Conservation (phyloP, 2,888 invertebrate species). For the Molanna angustata region DNA sequence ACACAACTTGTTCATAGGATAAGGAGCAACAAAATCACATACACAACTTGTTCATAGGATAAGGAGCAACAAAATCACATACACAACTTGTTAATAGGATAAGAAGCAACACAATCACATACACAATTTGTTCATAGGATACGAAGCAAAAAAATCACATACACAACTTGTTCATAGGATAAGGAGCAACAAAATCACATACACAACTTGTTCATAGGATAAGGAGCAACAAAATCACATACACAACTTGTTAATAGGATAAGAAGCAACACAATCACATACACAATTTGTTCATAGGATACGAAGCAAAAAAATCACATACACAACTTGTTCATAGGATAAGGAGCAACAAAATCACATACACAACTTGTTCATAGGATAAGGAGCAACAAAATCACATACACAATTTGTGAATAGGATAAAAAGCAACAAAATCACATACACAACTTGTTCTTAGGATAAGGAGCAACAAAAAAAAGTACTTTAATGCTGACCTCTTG, state of each 20-base stretch:
- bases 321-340: background rate
- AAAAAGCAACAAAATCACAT: no score
- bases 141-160: no score
- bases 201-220: background rate
- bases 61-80: background rate
- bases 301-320: no score
- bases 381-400: background rate
- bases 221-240: background rate
- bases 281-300: no score
- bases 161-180: background rate
- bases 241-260: background rate
- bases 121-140: no score
- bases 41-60: background rate
- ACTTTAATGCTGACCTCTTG: conserved; percentile 41
- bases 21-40: background rate
- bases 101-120: background rate
- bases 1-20: background rate
- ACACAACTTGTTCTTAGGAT: no score
- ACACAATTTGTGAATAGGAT: no score
- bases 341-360: background rate
- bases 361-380: background rate
- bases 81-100: background rate
- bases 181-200: background rate
- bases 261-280: background rate
- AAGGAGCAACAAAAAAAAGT: background rate